A percentile compares a stretch with the other conserved stretches of the same genome.
phyloP scores from a whole-genome alignment of 1,140 invertebrate species.

The Radopholus similis region DNA sequence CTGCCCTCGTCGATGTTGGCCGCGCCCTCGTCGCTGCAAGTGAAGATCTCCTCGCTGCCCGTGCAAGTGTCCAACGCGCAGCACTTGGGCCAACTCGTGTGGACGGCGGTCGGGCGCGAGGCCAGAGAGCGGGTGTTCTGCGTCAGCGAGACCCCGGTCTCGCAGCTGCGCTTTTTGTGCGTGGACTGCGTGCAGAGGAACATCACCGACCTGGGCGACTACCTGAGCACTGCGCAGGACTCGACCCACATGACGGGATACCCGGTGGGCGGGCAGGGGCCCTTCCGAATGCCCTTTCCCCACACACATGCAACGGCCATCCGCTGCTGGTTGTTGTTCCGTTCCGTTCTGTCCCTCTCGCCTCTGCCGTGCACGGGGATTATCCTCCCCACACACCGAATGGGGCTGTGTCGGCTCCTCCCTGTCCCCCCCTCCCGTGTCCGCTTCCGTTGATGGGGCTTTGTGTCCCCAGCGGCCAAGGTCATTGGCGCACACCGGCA shows the following conservation, averaged over 20 bases:
- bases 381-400: not conserved
- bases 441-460: too few species aligned
- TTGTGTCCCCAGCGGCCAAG: too few species aligned
- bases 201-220: slow-evolving; percentile 57
- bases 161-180: slow-evolving; percentile 56
- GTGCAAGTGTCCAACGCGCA: slow-evolving; percentile 55
- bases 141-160: slow-evolving; percentile 56
- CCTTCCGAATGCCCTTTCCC: not conserved
- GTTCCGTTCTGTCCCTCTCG: not conserved
- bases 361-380: not conserved
- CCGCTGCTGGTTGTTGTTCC: not conserved
- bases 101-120: slow-evolving; percentile 53
- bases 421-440: too few species aligned
- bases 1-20: not conserved
- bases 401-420: too few species aligned
- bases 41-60: slow-evolving; percentile 55
- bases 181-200: slow-evolving; percentile 55
- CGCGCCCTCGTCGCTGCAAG: slow-evolving; percentile 41
- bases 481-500: too few species aligned
- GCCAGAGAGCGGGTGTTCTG: slow-evolving; percentile 51
- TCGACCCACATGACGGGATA: slow-evolving; percentile 53
- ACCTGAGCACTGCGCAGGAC: slow-evolving; percentile 58
- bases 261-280: slow-evolving; percentile 39
- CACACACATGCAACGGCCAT: too few species aligned
- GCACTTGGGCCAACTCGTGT: slow-evolving; percentile 53